Base-by-base conservation (phyloP, 2,113 vertebrate genomes). In the Cervus canadensis region DNA sequence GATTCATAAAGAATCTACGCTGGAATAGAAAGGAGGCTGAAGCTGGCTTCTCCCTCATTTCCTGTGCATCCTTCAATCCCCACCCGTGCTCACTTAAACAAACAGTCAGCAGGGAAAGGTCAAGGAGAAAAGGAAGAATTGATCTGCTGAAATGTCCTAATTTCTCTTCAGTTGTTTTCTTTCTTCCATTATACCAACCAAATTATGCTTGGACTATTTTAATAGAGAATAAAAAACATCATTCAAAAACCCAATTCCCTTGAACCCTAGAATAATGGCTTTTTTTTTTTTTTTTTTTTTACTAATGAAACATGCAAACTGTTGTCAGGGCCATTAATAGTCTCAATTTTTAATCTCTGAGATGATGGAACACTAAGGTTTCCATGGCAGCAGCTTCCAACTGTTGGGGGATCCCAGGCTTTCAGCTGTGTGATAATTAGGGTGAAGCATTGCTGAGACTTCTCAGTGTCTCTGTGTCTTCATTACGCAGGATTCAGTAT, bases 221-320 rank as follows among this genome's bases (percentile, higher is more conserved):
- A 62, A 84, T 71, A 89, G 89, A 97, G 93, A 98, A 98, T 91
- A 96, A 54, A 92, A 99, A 98, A 88, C 48, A 93, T 28, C 85
- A 89, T 45, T 98, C 12, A 96, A 97, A 98, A 97, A 96, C 97
- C 97, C 97, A 95, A 96, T 97, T 97, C 93, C 94, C 64, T 60
- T 96, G 59, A 97, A 97, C 83, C 85, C 17, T 94, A 97, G 92
- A 98, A 98, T 98, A 98, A 98, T 97, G 90, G 76, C 54, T 83
- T 81, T 98, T 98, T 98, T 64, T 62, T 62, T 62, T 97, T 98
- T 40, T 62, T 62, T 97, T 98, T 40, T 25, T 67, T n/a, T 96
- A 96, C 97, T 99, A 99, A 99, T 98, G 98, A 98, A 98, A 99
- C 93, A 98, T 98, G 96, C 94, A 98, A 98, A 98, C 96, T 79